Conservation (phyloP, 2,797 vertebrate species). For the Micropoecilia bifurca region DNA sequence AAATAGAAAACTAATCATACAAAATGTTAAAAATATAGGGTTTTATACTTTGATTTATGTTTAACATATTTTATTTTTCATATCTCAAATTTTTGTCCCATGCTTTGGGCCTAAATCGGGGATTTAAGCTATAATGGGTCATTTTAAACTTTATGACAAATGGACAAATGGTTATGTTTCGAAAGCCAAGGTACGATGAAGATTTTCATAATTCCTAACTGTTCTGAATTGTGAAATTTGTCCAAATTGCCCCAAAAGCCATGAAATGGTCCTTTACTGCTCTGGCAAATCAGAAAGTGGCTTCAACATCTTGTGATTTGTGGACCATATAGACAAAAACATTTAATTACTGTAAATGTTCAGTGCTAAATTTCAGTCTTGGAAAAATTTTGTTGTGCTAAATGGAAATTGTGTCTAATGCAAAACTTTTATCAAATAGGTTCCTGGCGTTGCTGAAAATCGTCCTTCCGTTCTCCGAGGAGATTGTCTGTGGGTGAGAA, state of each 20-base stretch:
- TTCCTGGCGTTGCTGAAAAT: slow-evolving; percentile 91
- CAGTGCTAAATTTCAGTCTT: not conserved
- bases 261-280: not conserved
- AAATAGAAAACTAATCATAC: not conserved
- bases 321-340: not conserved
- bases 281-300: not conserved
- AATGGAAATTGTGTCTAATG: not conserved
- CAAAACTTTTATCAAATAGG: slow-evolving; percentile 72
- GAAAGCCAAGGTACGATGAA: too few species aligned
- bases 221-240: not conserved
- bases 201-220: not conserved
- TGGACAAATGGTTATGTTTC: too few species aligned
- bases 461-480: slow-evolving; percentile 91
- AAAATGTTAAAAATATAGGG: not conserved
- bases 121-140: not conserved
- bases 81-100: not conserved
- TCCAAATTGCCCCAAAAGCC: not conserved
- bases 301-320: not conserved
- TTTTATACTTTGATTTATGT: not conserved
- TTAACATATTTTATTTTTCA: not conserved
- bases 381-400: not conserved
- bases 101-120: not conserved
- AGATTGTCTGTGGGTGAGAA: slow-evolving; percentile 84
- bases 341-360: not conserved
- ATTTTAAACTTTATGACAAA: not conserved